Evolutionary conservation across 2,888 invertebrate genomes (phyloP).

Genomic region (Andricus curvator): DNA sequence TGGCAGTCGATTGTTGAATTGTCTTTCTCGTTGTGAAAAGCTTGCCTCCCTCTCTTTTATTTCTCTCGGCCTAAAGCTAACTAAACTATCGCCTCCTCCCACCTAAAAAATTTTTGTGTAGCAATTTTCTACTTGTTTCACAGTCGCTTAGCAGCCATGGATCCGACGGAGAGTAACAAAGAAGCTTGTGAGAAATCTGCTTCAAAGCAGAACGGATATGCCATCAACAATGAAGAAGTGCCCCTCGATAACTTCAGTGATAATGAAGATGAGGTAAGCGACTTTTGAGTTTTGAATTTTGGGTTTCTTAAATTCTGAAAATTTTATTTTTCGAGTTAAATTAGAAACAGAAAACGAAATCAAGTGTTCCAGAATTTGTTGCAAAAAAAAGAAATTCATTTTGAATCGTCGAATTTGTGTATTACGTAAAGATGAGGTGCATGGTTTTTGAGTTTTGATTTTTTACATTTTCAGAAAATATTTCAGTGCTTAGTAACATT

Average conservation of each 20-base stretch:
- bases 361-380: too few relatives aligned
- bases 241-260: conserved; percentile 21
- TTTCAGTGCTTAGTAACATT: not conserved
- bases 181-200: conserved; percentile 34
- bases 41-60: conserved; percentile 28
- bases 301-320: not conserved
- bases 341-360: too few relatives aligned
- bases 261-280: conserved; percentile 20
- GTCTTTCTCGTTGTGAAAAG: conserved; percentile 32
- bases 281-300: conserved; percentile 5
- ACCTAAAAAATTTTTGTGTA: conserved; percentile 22
- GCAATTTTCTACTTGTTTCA: conserved; percentile 40
- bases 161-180: conserved; percentile 34
- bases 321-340: not conserved
- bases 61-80: conserved; percentile 29
- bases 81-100: conserved; percentile 24
- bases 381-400: too few relatives aligned
- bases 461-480: not conserved
- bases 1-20: conserved; percentile 33
- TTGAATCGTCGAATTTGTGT: not conserved
- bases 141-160: conserved; percentile 39
- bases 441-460: not conserved
- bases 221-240: conserved; percentile 30
- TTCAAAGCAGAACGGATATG: conserved; percentile 33
- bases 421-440: not conserved